Percentiles rank a stretch among this genome's conserved stretches.
These are phyloP conservation scores for Echinops telfairi DNA, from an alignment of 2,113 vertebrate species.

Conservation along the genomic window DNA sequence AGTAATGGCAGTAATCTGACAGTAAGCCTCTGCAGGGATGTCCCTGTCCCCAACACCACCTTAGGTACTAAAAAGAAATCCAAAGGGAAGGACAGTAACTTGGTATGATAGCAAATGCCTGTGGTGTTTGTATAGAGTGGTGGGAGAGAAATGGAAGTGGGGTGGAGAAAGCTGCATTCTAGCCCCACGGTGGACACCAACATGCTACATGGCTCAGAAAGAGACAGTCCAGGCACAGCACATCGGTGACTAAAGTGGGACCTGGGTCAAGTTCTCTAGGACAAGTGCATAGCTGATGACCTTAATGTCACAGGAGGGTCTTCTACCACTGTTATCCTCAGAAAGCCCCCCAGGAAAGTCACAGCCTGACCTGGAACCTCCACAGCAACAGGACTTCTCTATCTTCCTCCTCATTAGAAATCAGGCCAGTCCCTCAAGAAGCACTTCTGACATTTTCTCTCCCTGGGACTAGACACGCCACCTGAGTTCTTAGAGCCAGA, in stretches of 20 bases:
- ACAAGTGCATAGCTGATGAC: not conserved
- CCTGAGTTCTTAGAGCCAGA: not conserved
- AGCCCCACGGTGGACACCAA: not conserved
- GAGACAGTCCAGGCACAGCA: not conserved
- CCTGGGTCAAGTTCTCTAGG: constrained; percentile 35
- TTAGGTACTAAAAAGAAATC: not conserved
- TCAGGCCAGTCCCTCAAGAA: not conserved
- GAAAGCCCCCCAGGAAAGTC: not conserved
- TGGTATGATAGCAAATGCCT: not conserved
- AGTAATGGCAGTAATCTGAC: not conserved
- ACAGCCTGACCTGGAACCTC: not conserved
- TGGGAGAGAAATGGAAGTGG: not conserved
- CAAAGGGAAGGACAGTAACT: not conserved
- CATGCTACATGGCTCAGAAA: not conserved
- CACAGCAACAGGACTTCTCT: not conserved
- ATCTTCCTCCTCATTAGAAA: not conserved
- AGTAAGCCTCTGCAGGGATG: constrained; percentile 15
- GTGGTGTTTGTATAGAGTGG: not conserved
- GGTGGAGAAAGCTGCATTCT: not conserved
- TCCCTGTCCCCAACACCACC: not conserved
- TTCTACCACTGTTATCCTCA: not conserved
- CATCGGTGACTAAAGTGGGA: not conserved
- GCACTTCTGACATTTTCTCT: not conserved
- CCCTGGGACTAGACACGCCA: not conserved
- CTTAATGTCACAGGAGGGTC: not conserved